Conservation (phyloP, 2,797 vertebrate genomes). For the Gallinago solitaria region DNA sequence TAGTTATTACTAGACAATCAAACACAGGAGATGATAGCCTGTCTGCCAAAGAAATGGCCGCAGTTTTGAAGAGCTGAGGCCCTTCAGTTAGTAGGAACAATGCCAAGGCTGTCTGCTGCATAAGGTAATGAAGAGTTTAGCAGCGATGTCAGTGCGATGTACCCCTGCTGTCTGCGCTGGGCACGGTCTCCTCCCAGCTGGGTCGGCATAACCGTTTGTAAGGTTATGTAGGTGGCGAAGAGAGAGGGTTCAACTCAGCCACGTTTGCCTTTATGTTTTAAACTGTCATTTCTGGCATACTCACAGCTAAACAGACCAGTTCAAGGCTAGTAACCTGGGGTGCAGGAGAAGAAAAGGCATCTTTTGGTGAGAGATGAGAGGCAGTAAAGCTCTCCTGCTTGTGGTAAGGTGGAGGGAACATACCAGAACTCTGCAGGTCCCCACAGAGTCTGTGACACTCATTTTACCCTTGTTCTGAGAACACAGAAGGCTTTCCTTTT, state of each 20-base stretch:
- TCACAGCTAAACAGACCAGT: not conserved
- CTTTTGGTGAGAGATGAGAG: not conserved
- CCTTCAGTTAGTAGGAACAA: not conserved
- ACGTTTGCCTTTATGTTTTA: not conserved
- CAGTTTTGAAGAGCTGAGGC: not conserved
- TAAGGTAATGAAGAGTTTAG: constrained; percentile 6
- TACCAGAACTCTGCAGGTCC: not conserved
- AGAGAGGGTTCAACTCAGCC: not conserved
- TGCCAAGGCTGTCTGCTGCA: constrained; percentile 2
- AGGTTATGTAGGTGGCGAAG: not conserved
- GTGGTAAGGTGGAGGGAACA: not conserved
- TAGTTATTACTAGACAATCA: not conserved
- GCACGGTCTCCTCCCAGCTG: not conserved
- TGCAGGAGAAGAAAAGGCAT: not conserved
- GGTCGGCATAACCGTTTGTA: not conserved
- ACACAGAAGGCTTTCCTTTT: not conserved
- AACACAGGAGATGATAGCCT: not conserved
- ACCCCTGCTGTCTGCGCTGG: not conserved
- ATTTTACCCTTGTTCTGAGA: not conserved
- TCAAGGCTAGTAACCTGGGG: not conserved
- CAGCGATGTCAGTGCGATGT: not conserved
- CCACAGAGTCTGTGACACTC: not conserved
- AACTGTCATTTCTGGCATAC: not conserved
- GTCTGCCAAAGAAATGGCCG: not conserved
- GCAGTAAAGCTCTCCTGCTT: not conserved